Conservation (phyloP, 2,113 vertebrate species). For the Dasyornis broadbenti region DNA sequence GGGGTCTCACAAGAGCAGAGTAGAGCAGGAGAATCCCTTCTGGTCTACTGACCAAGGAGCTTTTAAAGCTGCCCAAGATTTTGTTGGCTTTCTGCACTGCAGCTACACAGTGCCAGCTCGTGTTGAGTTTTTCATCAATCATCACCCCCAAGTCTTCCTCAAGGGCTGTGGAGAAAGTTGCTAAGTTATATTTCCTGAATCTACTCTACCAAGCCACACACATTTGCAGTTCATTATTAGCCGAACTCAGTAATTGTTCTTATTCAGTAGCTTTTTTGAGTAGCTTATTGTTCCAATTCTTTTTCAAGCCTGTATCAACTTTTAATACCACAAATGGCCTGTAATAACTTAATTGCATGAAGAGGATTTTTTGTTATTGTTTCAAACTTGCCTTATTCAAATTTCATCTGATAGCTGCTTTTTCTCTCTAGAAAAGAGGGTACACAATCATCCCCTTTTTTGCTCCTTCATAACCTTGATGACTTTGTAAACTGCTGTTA, state of each 20-base stretch:
- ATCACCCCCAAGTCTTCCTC: not conserved
- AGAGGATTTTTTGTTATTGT: not conserved
- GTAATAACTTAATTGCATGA: not conserved
- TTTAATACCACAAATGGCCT: not conserved
- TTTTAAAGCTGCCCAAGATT: not conserved
- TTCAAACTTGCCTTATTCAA: not conserved
- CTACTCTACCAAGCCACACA: not conserved
- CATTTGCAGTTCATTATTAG: not conserved
- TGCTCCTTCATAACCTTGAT: not conserved
- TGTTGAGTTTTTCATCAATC: not conserved
- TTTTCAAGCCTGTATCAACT: not conserved
- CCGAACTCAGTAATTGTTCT: not conserved
- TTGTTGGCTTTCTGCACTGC: not conserved
- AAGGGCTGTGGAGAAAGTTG: not conserved
- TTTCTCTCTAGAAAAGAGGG: not conserved
- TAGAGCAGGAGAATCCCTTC: not conserved
- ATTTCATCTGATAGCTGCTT: not conserved
- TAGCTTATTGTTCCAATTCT: not conserved
- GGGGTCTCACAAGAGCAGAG: not conserved
- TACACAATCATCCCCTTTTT: not conserved
- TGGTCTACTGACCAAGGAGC: not conserved
- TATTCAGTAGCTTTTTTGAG: not conserved
- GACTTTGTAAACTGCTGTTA: not conserved
- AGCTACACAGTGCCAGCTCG: not conserved
- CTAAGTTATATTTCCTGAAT: not conserved